Evolutionary conservation across 2,113 vertebrate species (phyloP), one percentile per base, ranked within the genome.

Genomic region (Elgaria multicarinata): DNA sequence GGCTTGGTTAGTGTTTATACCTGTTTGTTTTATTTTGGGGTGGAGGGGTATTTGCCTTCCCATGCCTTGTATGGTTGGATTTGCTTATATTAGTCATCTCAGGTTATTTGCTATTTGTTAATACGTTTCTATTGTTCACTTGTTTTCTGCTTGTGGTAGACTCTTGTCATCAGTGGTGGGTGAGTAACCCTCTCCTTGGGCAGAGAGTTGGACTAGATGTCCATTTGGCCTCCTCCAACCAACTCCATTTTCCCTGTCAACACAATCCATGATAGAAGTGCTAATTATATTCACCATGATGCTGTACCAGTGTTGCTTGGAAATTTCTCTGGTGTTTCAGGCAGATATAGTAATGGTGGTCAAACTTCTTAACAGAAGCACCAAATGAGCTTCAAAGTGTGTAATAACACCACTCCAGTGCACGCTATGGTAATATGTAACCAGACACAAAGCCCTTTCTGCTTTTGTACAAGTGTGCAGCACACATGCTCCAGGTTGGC

Each of bases 71-170:
- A 84, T 84, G 9, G 81, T 26, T 84, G 3, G 69, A n/a, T 42
- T 89, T 24, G 80, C 74, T 89, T 77, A 62, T 22, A 72, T 74
- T 72, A 58, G 67, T 82, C 78, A 81, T 74, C 78, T 88, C 28
- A 33, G 42, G 42, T 42, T 66, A 33, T 77, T 64, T 64, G 55
- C 71, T 3, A 0, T 71, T 50, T 78, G 42, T 18, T 1, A 67
- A 55, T 64, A 33, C 28, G 66, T 81, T 55, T 69, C n/a, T 42
- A 24, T 81, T 13, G n/a, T 71, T 36, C 64, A 87, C 77, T 46
- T 55, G 64, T 81, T 71, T 28, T 81, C 36, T 42, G 62, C 55
- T 86, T 86, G 33, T 46, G 64, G 44, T 16, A 33, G 14, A 36
- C 44, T 28, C 72, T 44, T n/a, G 31, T 55, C 46, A 55, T 72